Base-by-base conservation (phyloP, 2,888 invertebrate genomes). In the Temnothorax ravouxi region DNA sequence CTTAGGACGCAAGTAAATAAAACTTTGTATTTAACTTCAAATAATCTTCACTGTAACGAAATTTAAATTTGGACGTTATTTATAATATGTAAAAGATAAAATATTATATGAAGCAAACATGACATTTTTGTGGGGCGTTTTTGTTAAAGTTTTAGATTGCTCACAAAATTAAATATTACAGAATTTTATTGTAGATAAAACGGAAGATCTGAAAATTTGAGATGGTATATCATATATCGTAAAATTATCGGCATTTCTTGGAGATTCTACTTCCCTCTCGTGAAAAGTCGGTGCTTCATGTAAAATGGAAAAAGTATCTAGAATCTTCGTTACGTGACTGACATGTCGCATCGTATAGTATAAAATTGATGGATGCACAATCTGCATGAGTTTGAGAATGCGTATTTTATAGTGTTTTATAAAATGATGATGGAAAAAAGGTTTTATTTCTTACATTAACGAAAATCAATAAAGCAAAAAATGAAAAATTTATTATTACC, bases 271-370 rank as follows among this genome's bases (percentile, higher is more conserved):
- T 72, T 72, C 5, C 25, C 34, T 80, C 47, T 59, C 59, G 59
- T 47, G 47, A 34, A 79, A 77, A 77, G 77, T 76, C 38, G 13
- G 13, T 59, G 47, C 47, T 80, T 61, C 59, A 80, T 61, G 72
- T 72, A 80, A 80, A 80, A 80, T 61, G 72, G 18, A 80, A 72
- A 80, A 80, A 80, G 59, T 61, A 59, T 25, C 54, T 67, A 25
- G 59, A 80, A 71, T 71, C 71, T 79, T 47, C 2, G 71, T 34
- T 15, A 80, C 72, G 41, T 80, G 72, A 80, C 79, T 72, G 25
- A 79, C 79, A 79, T 79, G 71, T 79, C 59, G n/a, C 69, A 69
- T 69, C 21, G 21, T 56, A 59, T 18, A 21, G 15, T 71, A 25
- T 25, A 71, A 44, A 76, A 18, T 76, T 75, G 47, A 47, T 62